A percentile compares a stretch with the other conserved stretches of the same genome.
Evolutionary conservation across 2,113 vertebrate species (phyloP).

Genomic region (Dicaeum eximium): DNA sequence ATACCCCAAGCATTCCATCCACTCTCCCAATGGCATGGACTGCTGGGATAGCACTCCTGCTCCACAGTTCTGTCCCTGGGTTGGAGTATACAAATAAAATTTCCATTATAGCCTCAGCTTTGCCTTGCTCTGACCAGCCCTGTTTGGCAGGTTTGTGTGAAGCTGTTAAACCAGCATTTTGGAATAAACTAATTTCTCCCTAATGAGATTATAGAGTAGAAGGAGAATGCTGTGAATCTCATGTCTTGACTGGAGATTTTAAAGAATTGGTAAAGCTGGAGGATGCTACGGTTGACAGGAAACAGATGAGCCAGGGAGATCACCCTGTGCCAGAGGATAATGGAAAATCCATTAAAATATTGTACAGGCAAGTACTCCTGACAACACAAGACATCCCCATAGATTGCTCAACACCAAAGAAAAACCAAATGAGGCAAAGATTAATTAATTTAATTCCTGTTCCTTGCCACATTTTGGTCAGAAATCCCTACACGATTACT

Average conservation of each 20-base stretch:
- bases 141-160: not conserved
- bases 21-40: not conserved
- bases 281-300: not conserved
- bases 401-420: not conserved
- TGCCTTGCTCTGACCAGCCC: not conserved
- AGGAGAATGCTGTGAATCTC: not conserved
- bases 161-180: not conserved
- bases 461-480: not conserved
- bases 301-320: not conserved
- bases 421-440: not conserved
- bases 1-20: not conserved
- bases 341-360: not conserved
- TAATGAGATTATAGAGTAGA: not conserved
- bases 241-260: not conserved
- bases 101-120: not conserved
- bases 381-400: not conserved
- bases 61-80: not conserved
- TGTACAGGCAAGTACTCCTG: not conserved
- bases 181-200: not conserved
- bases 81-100: not conserved
- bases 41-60: not conserved
- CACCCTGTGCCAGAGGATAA: not conserved
- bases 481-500: not conserved
- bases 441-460: not conserved
- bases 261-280: not conserved